Evolutionary conservation across 2,113 vertebrate species (phyloP), one percentile per base, ranked within the genome.

Genomic region (Arvicanthis niloticus): DNA sequence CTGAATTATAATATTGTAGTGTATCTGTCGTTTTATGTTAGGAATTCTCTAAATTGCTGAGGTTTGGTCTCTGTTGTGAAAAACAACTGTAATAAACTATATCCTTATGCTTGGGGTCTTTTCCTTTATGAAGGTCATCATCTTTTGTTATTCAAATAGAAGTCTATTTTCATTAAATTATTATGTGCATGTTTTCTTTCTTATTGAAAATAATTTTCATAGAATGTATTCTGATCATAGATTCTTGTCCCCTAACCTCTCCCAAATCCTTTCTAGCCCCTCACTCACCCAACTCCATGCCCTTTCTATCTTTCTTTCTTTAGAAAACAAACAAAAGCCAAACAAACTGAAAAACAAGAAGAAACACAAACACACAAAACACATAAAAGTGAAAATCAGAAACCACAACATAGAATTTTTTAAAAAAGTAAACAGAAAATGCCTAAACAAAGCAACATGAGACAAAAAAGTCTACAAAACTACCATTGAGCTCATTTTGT

Each of bases 11-110:
- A 21, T 82, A 68, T 45, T 91, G 68, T 56, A 75, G 65, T 93
- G 3, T 76, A 91, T 51, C 7, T 88, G 12, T 94, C 31, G 0
- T 48, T 92, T 93, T 82, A 77, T 48, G 67, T 77, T 95, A 91
- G 5, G n/a, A 89, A 76, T 89, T 81, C 80, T 77, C 1, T 68
- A 91, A 58, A 29, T 2, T 94, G 80, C 17, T 73, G 48, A 68
- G 40, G 11, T 53, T 91, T 93, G 48, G 1, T 51, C 22, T 86
- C 19, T 62, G 21, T 72, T 22, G 77, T 81, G 53, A 93, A 89
- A 95, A 90, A 34, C 17, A 22, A 31, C 76, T 93, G 1, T 2
- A 91, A 75, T 94, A 92, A 92, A 80, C 17, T 73, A 7, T 85
- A 31, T 70, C 15, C 34, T 53, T 68, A 87, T 31, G 48, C 24